These are phyloP conservation scores for Setophaga coronata DNA, from an alignment of 2,113 vertebrate species.

Conservation along the genomic window DNA sequence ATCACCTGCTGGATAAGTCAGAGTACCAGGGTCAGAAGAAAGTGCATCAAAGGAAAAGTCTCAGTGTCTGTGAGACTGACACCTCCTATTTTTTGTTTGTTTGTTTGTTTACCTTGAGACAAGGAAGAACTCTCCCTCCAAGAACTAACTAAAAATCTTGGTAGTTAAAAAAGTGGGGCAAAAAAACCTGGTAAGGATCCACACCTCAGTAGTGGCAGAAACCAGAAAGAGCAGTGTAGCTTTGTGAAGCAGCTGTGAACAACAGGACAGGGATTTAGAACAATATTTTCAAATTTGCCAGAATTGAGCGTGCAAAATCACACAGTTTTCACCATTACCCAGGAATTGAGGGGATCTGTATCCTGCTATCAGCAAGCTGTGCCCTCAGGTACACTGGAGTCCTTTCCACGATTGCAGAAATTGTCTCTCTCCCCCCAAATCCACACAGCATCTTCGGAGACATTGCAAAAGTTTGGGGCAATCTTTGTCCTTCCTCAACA, in stretches of 20 bases:
- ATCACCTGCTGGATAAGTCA: background rate
- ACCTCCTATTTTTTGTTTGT: background rate
- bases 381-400: background rate
- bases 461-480: background rate
- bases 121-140: background rate
- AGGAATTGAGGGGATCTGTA: background rate
- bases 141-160: background rate
- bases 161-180: background rate
- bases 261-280: background rate
- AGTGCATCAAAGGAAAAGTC: constrained; percentile 3
- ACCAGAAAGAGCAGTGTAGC: background rate
- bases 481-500: background rate
- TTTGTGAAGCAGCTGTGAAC: background rate
- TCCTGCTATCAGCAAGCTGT: background rate
- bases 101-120: background rate
- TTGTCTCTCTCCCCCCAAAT: fast-evolving
- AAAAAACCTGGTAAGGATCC: background rate
- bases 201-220: background rate
- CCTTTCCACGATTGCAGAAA: background rate
- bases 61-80: background rate
- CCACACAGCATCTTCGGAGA: background rate
- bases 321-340: background rate
- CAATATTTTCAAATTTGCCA: background rate
- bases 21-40: background rate
- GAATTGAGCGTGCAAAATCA: background rate